phyloP scores from a whole-genome alignment of 2,888 invertebrate genomes.

The Deilephila porcellus region DNA sequence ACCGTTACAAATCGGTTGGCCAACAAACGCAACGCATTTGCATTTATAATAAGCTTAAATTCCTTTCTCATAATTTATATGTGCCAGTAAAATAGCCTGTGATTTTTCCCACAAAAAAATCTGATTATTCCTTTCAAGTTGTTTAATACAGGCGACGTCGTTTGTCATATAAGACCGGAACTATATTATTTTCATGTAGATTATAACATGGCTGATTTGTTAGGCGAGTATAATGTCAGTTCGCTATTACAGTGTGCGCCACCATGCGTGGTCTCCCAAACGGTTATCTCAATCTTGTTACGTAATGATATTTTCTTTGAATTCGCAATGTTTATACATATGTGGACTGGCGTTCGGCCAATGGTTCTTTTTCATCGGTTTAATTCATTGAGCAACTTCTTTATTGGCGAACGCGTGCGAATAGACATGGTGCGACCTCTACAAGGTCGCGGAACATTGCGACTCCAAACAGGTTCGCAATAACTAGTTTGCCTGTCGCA shows the following conservation, averaged over 20 bases:
- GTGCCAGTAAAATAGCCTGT: constrained; percentile 3
- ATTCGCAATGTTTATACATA: constrained; percentile 79
- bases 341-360: constrained; percentile 75
- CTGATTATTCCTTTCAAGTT: neutral
- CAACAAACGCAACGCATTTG: neutral
- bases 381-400: constrained; percentile 79
- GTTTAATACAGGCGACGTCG: neutral
- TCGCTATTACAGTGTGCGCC: constrained; percentile 32
- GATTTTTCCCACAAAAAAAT: neutral
- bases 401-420: constrained; percentile 72
- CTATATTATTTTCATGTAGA: constrained; percentile 23
- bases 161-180: neutral
- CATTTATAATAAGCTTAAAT: constrained; percentile 24
- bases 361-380: constrained; percentile 80
- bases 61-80: constrained; percentile 19
- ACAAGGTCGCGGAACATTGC: constrained; percentile 70
- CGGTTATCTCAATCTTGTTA: constrained; percentile 57
- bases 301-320: constrained; percentile 78
- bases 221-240: constrained; percentile 34
- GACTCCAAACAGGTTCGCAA: constrained; percentile 48
- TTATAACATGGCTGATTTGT: constrained; percentile 30
- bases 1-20: constrained; percentile 17
- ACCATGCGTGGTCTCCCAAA: constrained; percentile 43
- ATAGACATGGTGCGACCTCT: constrained; percentile 73
- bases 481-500: constrained; percentile 46